Percentiles rank a stretch among this genome's conserved stretches.
phyloP scores from a whole-genome alignment of 2,888 invertebrate species.

The Heterodera filipjevi region DNA sequence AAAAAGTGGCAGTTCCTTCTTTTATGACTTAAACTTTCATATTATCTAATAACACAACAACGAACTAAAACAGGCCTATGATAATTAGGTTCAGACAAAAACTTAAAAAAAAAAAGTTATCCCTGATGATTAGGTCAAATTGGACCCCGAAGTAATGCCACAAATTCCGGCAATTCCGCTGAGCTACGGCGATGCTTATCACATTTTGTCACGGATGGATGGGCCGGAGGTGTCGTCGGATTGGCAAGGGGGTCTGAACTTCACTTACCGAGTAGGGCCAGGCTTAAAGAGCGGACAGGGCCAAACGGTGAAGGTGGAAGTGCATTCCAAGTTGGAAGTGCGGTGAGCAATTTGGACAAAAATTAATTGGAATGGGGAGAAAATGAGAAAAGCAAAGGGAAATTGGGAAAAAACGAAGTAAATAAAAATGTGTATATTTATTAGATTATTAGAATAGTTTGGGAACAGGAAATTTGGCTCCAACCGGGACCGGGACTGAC shows the following conservation, averaged over 20 bases:
- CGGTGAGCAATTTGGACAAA: conserved; percentile 35
- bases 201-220: conserved; percentile 54
- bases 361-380: not conserved
- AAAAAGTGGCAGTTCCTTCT: too few species aligned
- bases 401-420: too few species aligned
- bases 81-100: too few species aligned
- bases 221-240: conserved; percentile 64
- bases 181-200: conserved; percentile 66
- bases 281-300: conserved; percentile 51
- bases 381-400: too few species aligned
- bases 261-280: conserved; percentile 65
- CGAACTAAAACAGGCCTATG: too few species aligned
- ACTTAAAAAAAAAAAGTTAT: too few species aligned
- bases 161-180: conserved; percentile 67
- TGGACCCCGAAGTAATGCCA: conserved; percentile 59
- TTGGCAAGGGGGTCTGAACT: conserved; percentile 66
- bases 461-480: too few species aligned
- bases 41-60: too few species aligned
- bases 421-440: not conserved
- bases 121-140: not conserved
- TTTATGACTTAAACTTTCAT: too few species aligned
- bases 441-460: too few species aligned
- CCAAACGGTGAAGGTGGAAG: conserved; percentile 48
- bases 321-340: conserved; percentile 49
- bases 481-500: too few species aligned